Percentiles rank a stretch among this genome's conserved stretches.
phyloP scores from a whole-genome alignment of 2,797 vertebrate genomes.

The Clarias laeviceps region DNA sequence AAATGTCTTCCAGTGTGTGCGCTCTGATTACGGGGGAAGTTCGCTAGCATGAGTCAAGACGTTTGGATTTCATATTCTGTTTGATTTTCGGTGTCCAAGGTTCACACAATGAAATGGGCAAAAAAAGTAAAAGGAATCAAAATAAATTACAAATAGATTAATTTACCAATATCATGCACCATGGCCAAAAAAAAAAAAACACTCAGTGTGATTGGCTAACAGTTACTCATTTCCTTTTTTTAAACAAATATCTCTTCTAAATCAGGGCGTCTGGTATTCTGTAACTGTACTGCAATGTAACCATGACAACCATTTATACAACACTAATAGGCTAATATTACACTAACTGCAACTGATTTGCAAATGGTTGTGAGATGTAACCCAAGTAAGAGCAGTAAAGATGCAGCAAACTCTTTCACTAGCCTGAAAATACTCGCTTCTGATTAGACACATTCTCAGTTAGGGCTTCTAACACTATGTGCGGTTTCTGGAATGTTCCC shows the following conservation, averaged over 20 bases:
- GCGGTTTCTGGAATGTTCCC: neutral
- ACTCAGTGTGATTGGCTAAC: neutral
- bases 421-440: neutral
- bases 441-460: neutral
- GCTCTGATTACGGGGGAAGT: neutral
- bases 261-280: neutral
- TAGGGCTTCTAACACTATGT: neutral
- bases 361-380: neutral
- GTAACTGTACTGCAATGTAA: neutral
- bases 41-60: neutral
- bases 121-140: neutral
- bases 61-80: neutral
- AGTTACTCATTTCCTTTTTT: neutral
- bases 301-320: neutral
- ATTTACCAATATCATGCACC: neutral
- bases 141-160: neutral
- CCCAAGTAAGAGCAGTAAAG: neutral
- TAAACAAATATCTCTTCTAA: neutral
- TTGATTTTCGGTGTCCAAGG: neutral
- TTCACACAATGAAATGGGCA: neutral
- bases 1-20: neutral
- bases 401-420: too few species aligned
- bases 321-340: too few species aligned
- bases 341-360: neutral
- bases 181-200: neutral